Evolutionary conservation across 2,113 vertebrate genomes (phyloP), one percentile per base, ranked within the genome.

Genomic region (Mustelus asterias): DNA sequence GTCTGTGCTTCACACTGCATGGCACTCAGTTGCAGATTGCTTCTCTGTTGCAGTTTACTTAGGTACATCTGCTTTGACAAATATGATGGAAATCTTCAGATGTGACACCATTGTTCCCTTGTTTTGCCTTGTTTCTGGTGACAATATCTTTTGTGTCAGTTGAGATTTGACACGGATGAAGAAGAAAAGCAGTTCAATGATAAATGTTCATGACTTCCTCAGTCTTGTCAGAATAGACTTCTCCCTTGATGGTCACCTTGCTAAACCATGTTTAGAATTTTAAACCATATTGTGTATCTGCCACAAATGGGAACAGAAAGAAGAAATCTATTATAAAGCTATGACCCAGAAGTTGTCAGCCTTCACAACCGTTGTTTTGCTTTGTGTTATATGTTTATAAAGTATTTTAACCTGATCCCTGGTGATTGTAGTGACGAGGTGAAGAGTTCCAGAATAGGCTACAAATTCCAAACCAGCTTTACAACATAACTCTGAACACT

Each of bases 211-310:
- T 7, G 65, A 96, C 95, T 96, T 95, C 83, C 95, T 37, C 90
- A 97, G 97, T 95, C 96, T 96, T 2, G 0, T 6, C 70, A 94
- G 96, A 96, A 76, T 85, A 96, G 96, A 95, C 93, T 26, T 95
- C 96, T 96, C 70, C 95, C 58, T 96, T 95, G 54, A 78, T 14
- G 96, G 85, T 85, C 95, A 90, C 65, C 96, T 96, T 54, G 88
- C 69, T 72, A 72, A 76, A 95, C 67, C 94, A 67, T 95, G 94
- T 76, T 95, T 95, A 95, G 69, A 95, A 95, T 95, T 95, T 48
- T 95, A 70, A 72, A 48, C 67, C 24, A 37, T 33, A 70, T 54
- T 72, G 94, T 72, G 94, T 10, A 13, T 48, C 22, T 95, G 94
- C 13, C 94, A 72, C 41, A 29, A 44, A 54, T 44, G n/a, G 60